Evolutionary conservation across 2,113 vertebrate genomes (phyloP), one percentile per base, ranked within the genome.

Genomic region (Oryzias celebensis): DNA sequence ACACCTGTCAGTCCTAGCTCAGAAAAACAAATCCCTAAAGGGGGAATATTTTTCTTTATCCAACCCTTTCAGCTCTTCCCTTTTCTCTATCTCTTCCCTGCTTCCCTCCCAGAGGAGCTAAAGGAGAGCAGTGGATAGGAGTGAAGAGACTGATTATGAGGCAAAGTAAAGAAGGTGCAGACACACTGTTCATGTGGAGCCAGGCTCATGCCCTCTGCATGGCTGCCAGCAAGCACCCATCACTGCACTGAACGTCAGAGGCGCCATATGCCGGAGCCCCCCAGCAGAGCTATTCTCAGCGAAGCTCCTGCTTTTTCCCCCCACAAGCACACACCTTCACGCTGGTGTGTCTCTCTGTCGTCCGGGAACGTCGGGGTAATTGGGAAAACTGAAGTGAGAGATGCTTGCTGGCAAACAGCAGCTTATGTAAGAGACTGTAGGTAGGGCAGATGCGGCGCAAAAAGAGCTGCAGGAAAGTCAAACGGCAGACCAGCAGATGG

Each of bases 401-500:
- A 76, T 23, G 75, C 44, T 68, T 57, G 74, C 49, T 71, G 79
- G 80, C 66, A 36, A 51, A 72, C 56, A 51, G 68, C 31, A 10
- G 48, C 58, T 90, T 87, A 86, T 47, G 61, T 84, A 85, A 86
- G 74, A 66, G 58, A 66, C 58, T 45, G 60, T 73, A 84, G 81
- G 76, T 73, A 78, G 78, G 78, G 72, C 69, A 78, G 67, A 78
- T 81, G 67, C 77, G 58, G 73, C 73, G 63, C 24, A n/a, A 72
- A 49, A 20, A 26, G 58, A 52, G 13, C 66, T 26, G 55, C 71
- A 61, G 69, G 58, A 56, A 44, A 58, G 66, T 76, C 71, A 62
- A 68, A 78, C 43, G 45, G 70, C 60, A 68, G 72, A 62, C 22
- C 13, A 31, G 62, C 83, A 83, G 73, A 85, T 81, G 76, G 83